phyloP scores from a whole-genome alignment of 2,797 vertebrate species.

The Gambusia yucatana region DNA sequence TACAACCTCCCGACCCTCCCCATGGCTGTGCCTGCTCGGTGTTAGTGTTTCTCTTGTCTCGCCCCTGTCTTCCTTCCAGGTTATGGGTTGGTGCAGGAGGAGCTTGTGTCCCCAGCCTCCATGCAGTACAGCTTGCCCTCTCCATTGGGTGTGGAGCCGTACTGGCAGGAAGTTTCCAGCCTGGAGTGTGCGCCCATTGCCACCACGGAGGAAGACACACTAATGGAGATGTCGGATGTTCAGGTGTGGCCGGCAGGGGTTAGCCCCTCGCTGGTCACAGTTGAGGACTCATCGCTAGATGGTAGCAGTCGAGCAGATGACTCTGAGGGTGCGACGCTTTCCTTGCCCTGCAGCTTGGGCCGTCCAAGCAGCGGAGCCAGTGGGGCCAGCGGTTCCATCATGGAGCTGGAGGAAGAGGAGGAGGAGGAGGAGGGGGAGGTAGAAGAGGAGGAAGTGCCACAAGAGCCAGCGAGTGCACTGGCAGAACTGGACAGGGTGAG shows the following conservation, averaged over 20 bases:
- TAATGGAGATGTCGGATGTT: slow-evolving; percentile 96
- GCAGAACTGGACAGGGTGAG: slow-evolving; percentile 73
- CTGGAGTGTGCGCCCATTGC: slow-evolving; percentile 93
- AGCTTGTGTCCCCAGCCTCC: slow-evolving; percentile 96
- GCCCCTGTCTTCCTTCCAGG: slow-evolving; percentile 87
- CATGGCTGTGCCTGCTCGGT: slow-evolving; percentile 75
- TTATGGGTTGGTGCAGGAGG: slow-evolving; percentile 95
- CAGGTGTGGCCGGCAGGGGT: slow-evolving; percentile 95
- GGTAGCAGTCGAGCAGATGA: slow-evolving; percentile 95
- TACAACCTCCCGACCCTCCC: slow-evolving; percentile 35
- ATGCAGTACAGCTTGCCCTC: slow-evolving; percentile 95
- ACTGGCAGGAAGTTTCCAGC: slow-evolving; percentile 96
- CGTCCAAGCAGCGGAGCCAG: slow-evolving; percentile 83
- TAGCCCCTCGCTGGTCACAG: slow-evolving; percentile 93
- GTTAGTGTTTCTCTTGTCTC: slow-evolving; percentile 83
- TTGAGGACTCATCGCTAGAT: slow-evolving; percentile 97
- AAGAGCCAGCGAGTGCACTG: slow-evolving; percentile 50
- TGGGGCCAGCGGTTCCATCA: slow-evolving; percentile 90
- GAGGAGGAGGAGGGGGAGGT: slow-evolving; percentile 79
- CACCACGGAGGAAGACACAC: slow-evolving; percentile 92
- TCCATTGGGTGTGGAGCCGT: slow-evolving; percentile 91
- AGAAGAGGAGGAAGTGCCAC: slow-evolving; percentile 71
- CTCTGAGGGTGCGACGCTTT: slow-evolving; percentile 90
- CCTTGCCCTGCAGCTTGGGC: slow-evolving; percentile 84
- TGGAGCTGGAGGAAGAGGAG: slow-evolving; percentile 95